phyloP scores from a whole-genome alignment of 2,113 vertebrate genomes.

The Entosphenus tridentatus region DNA sequence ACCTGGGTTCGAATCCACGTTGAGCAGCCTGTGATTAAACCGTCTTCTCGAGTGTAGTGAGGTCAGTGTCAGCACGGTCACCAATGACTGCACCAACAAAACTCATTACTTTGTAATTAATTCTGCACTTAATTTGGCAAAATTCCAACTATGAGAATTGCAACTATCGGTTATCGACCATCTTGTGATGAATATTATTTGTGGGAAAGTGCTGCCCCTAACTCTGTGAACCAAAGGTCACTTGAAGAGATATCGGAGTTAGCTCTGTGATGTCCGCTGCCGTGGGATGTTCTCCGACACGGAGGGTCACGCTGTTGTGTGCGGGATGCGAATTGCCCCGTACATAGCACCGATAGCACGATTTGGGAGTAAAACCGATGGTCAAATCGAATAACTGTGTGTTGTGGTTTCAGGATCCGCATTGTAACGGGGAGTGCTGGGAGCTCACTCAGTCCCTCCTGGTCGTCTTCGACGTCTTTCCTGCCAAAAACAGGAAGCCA shows the following conservation, averaged over 20 bases:
- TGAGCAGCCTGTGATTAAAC: too few species aligned
- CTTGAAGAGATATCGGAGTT: neutral
- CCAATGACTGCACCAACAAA: too few species aligned
- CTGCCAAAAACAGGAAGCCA: neutral
- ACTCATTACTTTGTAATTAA: too few species aligned
- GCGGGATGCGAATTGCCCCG: neutral
- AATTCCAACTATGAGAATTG: too few species aligned
- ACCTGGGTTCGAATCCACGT: too few species aligned
- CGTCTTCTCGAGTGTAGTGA: too few species aligned
- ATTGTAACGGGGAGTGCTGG: slow-evolving; percentile 49
- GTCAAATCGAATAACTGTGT: neutral
- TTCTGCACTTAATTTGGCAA: too few species aligned
- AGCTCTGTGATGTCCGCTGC: neutral
- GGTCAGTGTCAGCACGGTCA: too few species aligned
- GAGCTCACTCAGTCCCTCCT: slow-evolving; percentile 76
- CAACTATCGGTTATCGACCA: too few species aligned
- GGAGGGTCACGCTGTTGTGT: neutral
- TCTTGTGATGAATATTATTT: too few species aligned
- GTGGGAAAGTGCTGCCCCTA: too few species aligned
- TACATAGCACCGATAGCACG: neutral
- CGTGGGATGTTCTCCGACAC: neutral
- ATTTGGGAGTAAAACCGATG: neutral
- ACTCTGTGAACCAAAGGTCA: neutral
- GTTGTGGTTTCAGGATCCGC: slow-evolving; percentile 24
- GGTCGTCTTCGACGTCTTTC: slow-evolving; percentile 54